A percentile compares a stretch with the other conserved stretches of the same genome.
Conservation (phyloP, 2,797 vertebrate genomes). For the Sebastiscus albofasciatus region DNA sequence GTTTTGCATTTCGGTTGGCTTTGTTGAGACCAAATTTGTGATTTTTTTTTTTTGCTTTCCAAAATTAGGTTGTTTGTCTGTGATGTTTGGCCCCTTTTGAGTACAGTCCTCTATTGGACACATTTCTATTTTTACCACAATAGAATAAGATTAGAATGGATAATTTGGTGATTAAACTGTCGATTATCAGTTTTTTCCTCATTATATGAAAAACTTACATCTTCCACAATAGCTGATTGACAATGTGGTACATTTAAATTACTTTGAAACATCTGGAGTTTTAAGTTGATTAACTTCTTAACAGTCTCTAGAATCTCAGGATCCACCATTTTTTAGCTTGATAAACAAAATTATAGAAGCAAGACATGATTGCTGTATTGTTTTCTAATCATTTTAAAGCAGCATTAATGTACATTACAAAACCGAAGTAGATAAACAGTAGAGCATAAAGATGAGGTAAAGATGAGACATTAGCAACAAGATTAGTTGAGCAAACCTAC, state of each 20-base stretch:
- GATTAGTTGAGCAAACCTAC: background rate
- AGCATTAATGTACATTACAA: background rate
- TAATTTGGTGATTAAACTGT: background rate
- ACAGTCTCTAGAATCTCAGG: background rate
- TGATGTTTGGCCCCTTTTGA: constrained; percentile 9
- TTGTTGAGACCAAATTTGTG: background rate
- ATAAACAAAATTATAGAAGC: background rate
- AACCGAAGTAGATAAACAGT: background rate
- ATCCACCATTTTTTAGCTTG: background rate
- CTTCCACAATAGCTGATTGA: background rate
- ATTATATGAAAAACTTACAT: background rate
- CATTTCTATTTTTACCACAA: background rate
- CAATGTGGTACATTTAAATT: background rate
- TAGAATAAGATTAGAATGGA: background rate
- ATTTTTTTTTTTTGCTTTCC: background rate
- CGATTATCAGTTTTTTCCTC: too few species aligned
- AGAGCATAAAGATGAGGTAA: background rate
- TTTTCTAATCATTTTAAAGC: background rate
- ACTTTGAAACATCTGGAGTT: background rate
- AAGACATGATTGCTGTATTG: background rate
- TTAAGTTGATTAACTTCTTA: background rate
- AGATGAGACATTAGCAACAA: background rate
- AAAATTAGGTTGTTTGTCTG: background rate
- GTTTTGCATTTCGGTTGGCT: constrained; percentile 38
- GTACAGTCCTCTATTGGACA: background rate